Evolutionary conservation across 2,888 invertebrate species (phyloP), one percentile per base, ranked within the genome.

Genomic region (Apotomis capreana): DNA sequence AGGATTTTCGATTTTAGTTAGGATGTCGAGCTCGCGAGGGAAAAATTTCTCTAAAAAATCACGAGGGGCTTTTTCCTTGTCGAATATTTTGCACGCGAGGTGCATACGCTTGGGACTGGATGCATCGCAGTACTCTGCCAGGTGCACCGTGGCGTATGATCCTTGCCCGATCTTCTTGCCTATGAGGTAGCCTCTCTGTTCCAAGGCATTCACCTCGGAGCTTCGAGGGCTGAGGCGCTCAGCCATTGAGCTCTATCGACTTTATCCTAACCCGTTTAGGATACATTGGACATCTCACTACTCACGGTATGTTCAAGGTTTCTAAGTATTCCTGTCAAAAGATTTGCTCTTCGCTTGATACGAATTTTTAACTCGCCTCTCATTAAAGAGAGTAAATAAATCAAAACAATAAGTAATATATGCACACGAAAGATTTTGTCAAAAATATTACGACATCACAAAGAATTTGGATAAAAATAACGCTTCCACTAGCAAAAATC

Each of bases 1-100:
- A 6, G 97, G 97, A 89, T 98, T 98, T 86, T 97, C 96, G 77
- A 99, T 96, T 88, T 96, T 96, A 40, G 96, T 97, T 74, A 98
- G 90, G 78, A 98, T 97, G 80, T 98, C 97, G 78, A 98, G 94
- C 93, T 99, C 98, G 74, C 98, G 95, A 44, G 98, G 98, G 82
- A 98, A 97, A 91, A 99, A 99, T 90, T 97, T 98, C 78, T 96
- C 96, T 80, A 98, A 94, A 92, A 98, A 98, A 92, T 98, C 98
- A 74, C 95, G 94, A 8, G 98, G 98, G 60, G 98, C 97, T 89
- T 97, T 97, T 79, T 96, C 96, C 84, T 97, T 97, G 85, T 98
- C 97, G 83, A 98, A 98, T 83, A 98, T 97, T 90, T 98, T 98
- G 89, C 97, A 97, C 37, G 97, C 97, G 72, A 97, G 94, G 82